These are phyloP conservation scores for Dioctria linearis DNA, from an alignment of 2,888 invertebrate species.

Conservation along the genomic window DNA sequence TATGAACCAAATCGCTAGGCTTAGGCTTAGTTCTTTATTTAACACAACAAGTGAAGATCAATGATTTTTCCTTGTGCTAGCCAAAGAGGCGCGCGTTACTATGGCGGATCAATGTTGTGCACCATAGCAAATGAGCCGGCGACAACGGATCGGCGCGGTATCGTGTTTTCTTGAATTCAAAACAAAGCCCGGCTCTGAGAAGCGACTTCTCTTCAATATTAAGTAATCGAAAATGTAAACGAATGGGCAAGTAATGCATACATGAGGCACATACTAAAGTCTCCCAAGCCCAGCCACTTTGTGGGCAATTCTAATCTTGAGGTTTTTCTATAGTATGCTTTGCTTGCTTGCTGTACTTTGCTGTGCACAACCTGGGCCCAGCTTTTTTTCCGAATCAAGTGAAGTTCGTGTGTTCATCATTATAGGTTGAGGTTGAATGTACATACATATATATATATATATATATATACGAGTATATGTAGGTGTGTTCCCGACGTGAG, in stretches of 20 bases:
- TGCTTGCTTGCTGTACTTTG: not conserved
- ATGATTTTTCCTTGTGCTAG: conserved; percentile 2
- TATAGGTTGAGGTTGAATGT: not conserved
- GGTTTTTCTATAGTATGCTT: too few species aligned
- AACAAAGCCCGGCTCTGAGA: conserved; percentile 49
- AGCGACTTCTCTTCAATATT: conserved; percentile 36
- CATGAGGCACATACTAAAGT: not conserved
- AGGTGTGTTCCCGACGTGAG: conserved; percentile 10
- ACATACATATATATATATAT: too few species aligned
- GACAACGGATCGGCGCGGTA: conserved; percentile 28
- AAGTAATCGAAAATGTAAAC: conserved; percentile 44
- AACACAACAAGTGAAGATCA: conserved; percentile 5
- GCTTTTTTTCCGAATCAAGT: conserved; percentile 18
- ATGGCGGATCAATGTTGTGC: conserved; percentile 7
- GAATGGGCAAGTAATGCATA: conserved; percentile 23
- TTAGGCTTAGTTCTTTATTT: not conserved
- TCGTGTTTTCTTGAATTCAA: conserved; percentile 44
- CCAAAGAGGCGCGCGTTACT: conserved; percentile 42
- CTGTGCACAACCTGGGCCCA: conserved; percentile 36
- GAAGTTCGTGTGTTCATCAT: conserved; percentile 1
- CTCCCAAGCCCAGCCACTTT: conserved; percentile 23
- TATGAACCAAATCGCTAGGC: not conserved
- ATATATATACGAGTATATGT: not conserved
- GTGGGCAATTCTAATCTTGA: conserved; percentile 35
- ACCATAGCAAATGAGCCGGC: conserved; percentile 45